phyloP scores from a whole-genome alignment of 2,113 vertebrate species.

The Bujurquina vittata region DNA sequence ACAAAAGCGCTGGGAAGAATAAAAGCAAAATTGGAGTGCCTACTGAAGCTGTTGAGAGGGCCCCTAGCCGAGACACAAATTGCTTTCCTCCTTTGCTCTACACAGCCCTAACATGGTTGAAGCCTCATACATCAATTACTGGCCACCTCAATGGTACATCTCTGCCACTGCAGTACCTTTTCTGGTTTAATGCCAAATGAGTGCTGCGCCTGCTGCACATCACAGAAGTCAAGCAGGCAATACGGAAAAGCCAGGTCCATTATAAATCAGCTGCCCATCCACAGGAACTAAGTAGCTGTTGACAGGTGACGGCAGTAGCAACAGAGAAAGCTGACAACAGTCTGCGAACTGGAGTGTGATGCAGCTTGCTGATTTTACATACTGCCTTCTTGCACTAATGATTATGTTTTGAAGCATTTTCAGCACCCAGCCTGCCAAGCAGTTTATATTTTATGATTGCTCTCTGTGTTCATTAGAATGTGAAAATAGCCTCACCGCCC shows the following conservation, averaged over 20 bases:
- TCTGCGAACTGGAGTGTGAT: constrained; percentile 16
- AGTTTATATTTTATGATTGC: constrained; percentile 51
- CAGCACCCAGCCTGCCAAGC: constrained; percentile 28
- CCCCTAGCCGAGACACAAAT: constrained; percentile 70
- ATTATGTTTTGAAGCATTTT: constrained; percentile 44
- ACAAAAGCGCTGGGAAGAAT: constrained; percentile 65
- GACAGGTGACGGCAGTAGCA: constrained; percentile 31
- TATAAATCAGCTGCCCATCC: constrained; percentile 61
- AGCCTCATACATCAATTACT: constrained; percentile 67
- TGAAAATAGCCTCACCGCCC: constrained; percentile 8
- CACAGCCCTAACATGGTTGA: constrained; percentile 61
- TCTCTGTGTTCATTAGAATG: constrained; percentile 46
- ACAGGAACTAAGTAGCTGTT: constrained; percentile 52
- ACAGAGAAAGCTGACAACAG: constrained; percentile 34
- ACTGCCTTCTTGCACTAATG: constrained; percentile 22
- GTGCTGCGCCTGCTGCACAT: constrained; percentile 28
- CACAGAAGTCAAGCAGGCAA: constrained; percentile 34
- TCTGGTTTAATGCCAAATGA: constrained; percentile 60
- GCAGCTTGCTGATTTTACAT: constrained; percentile 29
- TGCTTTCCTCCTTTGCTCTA: constrained; percentile 63
- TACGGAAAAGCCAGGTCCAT: constrained; percentile 30
- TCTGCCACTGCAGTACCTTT: constrained; percentile 57
- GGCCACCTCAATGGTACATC: constrained; percentile 52
- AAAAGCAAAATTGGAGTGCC: constrained; percentile 69
- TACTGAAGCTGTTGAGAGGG: constrained; percentile 59